Conservation (phyloP, 2,113 vertebrate species). For the Columba livia region DNA sequence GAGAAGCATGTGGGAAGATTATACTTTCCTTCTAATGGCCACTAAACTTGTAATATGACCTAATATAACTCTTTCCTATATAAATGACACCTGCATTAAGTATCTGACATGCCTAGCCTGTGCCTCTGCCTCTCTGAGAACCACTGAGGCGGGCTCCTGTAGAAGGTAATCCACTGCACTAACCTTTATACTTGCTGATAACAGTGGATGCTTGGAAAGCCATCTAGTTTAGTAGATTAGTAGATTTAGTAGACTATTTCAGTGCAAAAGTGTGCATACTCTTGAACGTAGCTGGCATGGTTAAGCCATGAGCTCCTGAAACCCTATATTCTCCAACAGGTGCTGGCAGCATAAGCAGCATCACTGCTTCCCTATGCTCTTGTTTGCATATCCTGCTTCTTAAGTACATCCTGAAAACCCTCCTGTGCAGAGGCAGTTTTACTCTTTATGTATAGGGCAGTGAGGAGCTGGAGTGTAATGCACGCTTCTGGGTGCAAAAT, state of each 20-base stretch:
- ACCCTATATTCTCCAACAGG: not conserved
- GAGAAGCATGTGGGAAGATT: not conserved
- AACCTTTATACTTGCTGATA: not conserved
- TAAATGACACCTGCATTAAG: not conserved
- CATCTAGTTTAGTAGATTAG: not conserved
- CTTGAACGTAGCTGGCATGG: not conserved
- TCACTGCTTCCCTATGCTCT: not conserved
- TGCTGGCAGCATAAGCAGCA: not conserved
- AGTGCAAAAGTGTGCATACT: fast-evolving
- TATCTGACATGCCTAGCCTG: not conserved
- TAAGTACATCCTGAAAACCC: not conserved
- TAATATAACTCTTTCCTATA: not conserved
- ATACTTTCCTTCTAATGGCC: not conserved
- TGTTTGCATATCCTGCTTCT: not conserved
- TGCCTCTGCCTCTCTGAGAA: not conserved
- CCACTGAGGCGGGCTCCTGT: not conserved
- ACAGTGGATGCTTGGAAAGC: not conserved
- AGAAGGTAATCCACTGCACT: not conserved
- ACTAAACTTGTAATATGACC: not conserved
- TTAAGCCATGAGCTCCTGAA: not conserved
- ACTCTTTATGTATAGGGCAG: not conserved
- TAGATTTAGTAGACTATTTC: not conserved
- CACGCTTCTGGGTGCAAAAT: not conserved
- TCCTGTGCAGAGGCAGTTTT: not conserved
- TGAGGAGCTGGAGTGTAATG: not conserved